Conservation (phyloP, 1,140 invertebrate species). For the Philopotamus ludificatus region DNA sequence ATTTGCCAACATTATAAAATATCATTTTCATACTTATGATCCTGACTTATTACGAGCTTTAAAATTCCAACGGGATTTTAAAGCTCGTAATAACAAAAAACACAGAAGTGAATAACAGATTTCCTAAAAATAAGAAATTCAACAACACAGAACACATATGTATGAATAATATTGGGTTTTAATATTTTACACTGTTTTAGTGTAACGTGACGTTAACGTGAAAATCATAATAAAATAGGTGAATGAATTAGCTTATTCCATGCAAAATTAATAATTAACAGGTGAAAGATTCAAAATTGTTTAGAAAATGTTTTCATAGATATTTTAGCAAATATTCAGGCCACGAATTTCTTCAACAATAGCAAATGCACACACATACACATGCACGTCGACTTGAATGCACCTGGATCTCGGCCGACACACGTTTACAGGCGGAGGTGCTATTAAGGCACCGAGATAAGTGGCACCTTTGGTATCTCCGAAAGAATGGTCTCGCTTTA, state of each 20-base stretch:
- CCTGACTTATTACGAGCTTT: too few species aligned
- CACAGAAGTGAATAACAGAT: background rate
- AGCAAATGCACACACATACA: background rate
- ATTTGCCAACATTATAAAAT: too few species aligned
- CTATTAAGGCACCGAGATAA: conserved; percentile 36
- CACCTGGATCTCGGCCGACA: background rate
- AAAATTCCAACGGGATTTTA: too few species aligned
- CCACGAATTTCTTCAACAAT: background rate
- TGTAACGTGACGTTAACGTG: too few species aligned
- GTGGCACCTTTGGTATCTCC: conserved; percentile 30
- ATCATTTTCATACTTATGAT: too few species aligned
- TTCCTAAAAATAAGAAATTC: background rate
- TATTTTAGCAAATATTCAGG: background rate
- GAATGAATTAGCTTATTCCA: background rate
- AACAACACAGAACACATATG: background rate
- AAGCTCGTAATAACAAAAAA: too few species aligned
- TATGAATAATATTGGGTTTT: background rate
- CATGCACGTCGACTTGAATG: background rate
- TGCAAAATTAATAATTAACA: background rate
- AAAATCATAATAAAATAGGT: too few species aligned
- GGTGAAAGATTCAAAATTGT: background rate
- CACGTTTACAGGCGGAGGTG: conserved; percentile 5
- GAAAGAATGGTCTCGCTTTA: conserved; percentile 30
- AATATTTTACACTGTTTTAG: too few species aligned
- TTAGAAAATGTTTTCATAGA: background rate